phyloP scores from a whole-genome alignment of 2,888 invertebrate species.

The Operophtera brumata region DNA sequence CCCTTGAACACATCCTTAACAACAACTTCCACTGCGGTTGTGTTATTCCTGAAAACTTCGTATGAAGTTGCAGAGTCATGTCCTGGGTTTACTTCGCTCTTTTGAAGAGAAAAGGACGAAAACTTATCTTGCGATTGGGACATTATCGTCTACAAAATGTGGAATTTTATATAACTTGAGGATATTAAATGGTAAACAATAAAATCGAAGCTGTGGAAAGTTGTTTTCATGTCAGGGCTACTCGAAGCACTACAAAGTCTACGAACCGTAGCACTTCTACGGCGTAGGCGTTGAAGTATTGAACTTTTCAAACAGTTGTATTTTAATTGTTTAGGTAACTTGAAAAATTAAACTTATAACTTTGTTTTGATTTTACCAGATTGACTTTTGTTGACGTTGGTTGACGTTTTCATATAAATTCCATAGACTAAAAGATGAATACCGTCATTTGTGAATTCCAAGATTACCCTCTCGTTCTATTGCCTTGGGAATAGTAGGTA shows the following conservation, averaged over 20 bases:
- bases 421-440: no score
- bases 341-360: constrained; percentile 6
- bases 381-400: not conserved
- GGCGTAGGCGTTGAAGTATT: constrained; percentile 22
- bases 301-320: constrained; percentile 31
- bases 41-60: constrained; percentile 64
- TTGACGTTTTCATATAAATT: no score
- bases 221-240: not conserved
- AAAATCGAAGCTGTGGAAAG: not conserved
- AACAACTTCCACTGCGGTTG: constrained; percentile 64
- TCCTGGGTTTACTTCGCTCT: constrained; percentile 13
- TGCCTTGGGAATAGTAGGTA: no score
- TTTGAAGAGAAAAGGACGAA: constrained; percentile 11
- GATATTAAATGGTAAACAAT: not conserved
- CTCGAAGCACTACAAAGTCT: constrained; percentile 5
- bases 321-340: constrained; percentile 20
- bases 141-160: constrained; percentile 6
- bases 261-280: not conserved
- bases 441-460: no score
- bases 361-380: constrained; percentile 20
- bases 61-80: constrained; percentile 43
- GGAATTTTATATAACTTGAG: not conserved
- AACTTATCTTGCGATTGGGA: constrained; percentile 5
- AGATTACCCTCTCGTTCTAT: no score
- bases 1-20: constrained; percentile 57